Evolutionary conservation across 2,113 vertebrate species (phyloP), one percentile per base, ranked within the genome.

Genomic region (Ciconia stormi): DNA sequence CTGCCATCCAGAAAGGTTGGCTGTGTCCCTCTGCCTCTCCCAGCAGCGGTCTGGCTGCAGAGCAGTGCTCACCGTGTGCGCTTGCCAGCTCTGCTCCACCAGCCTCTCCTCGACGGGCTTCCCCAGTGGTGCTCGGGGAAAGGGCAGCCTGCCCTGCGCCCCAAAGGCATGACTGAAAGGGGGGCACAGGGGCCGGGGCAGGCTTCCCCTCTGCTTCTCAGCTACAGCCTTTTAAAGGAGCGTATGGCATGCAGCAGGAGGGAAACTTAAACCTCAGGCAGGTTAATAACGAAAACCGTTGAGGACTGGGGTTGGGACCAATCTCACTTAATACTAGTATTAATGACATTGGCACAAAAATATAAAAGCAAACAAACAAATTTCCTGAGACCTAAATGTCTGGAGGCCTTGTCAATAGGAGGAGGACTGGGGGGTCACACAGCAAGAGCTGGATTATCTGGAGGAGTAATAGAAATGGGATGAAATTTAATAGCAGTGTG

Each of bases 31-130:
- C 52, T 50, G 52, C 34, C 23, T 47, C 53, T 46, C 38, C 44
- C 0, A 0, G 29, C 59, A 46, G 65, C 0, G 0, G 14, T 18
- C 63, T 27, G 32, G 44, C 66, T 55, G 44, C 77, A 71, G n/a
- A 74, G 46, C 40, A 79, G 44, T 6, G n/a, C 15, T 92, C 52
- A 20, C 29, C 2, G 0, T 0, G 5, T 2, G n/a, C 2, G 2
- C 20, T 9, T 36, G 13, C 7, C 52, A 53, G 36, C 47, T 63
- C 58, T 67, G 77, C 30, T 87, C 81, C 72, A 58, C 38, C 72
- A 67, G 49, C 19, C 32, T 80, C 72, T 66, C 30, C 66, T 72
- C 10, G 3, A 56, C 1, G 3, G 29, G 30, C 61, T 77, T 77
- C 32, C 34, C 32, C 47, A 30, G 56, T 1, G 14, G 32, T 15